Conservation (phyloP, 1,140 invertebrate genomes). For the Lerema accius region DNA sequence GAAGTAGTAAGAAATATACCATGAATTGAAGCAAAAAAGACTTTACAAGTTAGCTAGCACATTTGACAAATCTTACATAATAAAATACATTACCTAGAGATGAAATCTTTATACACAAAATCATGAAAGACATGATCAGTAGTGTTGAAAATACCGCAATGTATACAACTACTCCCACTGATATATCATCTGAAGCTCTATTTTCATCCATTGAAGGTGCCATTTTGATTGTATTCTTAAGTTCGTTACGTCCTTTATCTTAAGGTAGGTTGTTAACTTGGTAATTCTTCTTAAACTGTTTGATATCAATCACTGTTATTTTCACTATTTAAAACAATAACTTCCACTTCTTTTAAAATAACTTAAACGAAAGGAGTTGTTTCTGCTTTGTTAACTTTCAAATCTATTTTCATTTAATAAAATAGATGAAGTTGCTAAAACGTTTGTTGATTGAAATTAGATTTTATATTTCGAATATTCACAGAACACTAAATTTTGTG, state of each 20-base stretch:
- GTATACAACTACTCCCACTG: constrained; percentile 40
- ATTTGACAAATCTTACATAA: no score
- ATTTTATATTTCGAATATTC: no score
- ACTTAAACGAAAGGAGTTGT: constrained; percentile 18
- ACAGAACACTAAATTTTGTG: constrained; percentile 5
- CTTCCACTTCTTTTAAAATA: constrained; percentile 8
- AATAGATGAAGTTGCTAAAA: constrained; percentile 36
- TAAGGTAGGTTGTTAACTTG: no score
- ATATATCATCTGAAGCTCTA: constrained; percentile 8
- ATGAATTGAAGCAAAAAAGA: no score
- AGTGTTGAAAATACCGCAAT: constrained; percentile 57
- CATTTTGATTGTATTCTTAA: constrained; percentile 18
- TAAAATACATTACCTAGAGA: constrained; percentile 58
- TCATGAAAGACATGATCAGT: constrained; percentile 61
- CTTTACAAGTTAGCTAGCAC: no score
- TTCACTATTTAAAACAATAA: neutral
- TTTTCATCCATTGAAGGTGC: constrained; percentile 7
- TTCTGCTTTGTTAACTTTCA: constrained; percentile 13
- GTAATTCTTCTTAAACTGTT: no score
- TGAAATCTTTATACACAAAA: constrained; percentile 63
- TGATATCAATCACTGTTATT: no score
- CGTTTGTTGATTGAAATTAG: no score
- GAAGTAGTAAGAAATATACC: no score
- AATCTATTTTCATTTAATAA: constrained; percentile 34
- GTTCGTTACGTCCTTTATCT: neutral